Base-by-base conservation (phyloP, 2,113 vertebrate species). In the Tiliqua scincoides region DNA sequence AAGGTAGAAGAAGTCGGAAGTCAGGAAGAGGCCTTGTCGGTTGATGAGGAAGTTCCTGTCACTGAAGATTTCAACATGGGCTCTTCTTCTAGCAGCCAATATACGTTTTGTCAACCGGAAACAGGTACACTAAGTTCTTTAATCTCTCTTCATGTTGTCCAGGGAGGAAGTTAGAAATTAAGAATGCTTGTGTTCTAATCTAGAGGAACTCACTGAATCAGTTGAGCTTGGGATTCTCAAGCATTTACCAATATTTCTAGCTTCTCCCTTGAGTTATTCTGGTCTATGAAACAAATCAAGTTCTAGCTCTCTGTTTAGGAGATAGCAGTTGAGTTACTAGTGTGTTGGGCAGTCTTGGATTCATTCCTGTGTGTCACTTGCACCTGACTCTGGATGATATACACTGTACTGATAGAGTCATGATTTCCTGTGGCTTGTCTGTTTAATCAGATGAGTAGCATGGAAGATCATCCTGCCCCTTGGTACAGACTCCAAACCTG, bases 31-130 rank as follows among this genome's bases (percentile, higher is more conserved):
- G 92, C 90, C 27, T 71, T 85, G 57, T 87, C 91, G 79, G 92
- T 86, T 54, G 95, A 89, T 27, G 90, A 95, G 75, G 95, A 95
- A 63, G 86, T 86, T 12, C 88, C 3, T 0, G 90, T 20, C 89
- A 91, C 83, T 2, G 96, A 96, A 68, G 97, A 97, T 87, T 95
- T 97, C 71, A 97, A 98, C 93, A 94, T 99, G 84, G 98, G 99
- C 12, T 98, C 96, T 52, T 98, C 99, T 30, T 98, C 98, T 59
- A 99, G 98, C 94, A 99, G 98, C 95, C 98, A 98, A 62, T 99
- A 99, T 61, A 88, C 98, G 0, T 99, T 99, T 93, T 97, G 96
- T 32, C 95, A 97, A 62, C 91, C 96, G 59, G 98, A 99, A 91
- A 95, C 96, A 20, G 97, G 99, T 99, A 97, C 94, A 96, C 67